Conservation (phyloP, 2,888 invertebrate species). For the Drosophila borborema region DNA sequence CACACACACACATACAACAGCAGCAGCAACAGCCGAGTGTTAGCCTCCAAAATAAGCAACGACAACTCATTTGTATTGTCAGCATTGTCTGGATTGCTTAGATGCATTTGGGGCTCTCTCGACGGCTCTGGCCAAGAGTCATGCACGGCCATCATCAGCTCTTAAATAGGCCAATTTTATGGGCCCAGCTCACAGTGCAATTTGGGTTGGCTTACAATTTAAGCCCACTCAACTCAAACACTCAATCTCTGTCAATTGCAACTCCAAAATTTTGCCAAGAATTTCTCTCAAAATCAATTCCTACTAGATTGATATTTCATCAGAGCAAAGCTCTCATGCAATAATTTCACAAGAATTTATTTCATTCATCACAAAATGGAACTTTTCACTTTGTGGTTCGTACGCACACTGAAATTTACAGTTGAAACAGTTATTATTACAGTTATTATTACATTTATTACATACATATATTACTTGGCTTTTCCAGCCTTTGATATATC, state of each 20-base stretch:
- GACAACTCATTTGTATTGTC: slow-evolving; percentile 41
- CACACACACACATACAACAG: not conserved
- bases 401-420: not conserved
- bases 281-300: not conserved
- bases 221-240: not conserved
- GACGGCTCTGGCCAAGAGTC: not conserved
- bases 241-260: not conserved
- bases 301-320: no score
- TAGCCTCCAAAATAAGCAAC: slow-evolving; percentile 27
- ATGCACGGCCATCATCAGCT: slow-evolving; percentile 23
- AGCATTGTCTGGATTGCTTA: slow-evolving; percentile 14
- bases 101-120: slow-evolving; percentile 28
- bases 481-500: not conserved
- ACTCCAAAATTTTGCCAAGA: not conserved
- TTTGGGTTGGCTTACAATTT: not conserved
- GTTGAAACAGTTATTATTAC: not conserved
- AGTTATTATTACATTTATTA: not conserved
- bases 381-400: not conserved
- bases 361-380: not conserved
- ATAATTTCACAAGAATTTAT: not conserved
- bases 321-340: not conserved
- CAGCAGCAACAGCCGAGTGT: slow-evolving; percentile 11
- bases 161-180: slow-evolving; percentile 8
- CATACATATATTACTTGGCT: no score
- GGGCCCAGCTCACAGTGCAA: not conserved